Base-by-base conservation (phyloP, 1,140 invertebrate species). In the Cotesia typhae region DNA sequence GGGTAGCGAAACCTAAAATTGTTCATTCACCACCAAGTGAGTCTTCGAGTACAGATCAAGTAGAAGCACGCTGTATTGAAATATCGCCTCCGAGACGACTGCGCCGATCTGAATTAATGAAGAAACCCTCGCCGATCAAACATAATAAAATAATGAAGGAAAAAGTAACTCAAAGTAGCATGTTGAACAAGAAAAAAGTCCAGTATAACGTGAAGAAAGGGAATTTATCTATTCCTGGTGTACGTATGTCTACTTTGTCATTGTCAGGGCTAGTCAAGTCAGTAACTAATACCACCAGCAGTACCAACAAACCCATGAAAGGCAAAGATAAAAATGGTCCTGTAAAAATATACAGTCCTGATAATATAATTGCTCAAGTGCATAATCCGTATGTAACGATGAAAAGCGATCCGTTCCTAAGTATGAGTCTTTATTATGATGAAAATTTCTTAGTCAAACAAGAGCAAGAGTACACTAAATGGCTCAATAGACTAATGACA, bases 401-500 rank as follows among this genome's bases (percentile, higher is more conserved):
- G 28, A 91, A 90, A 4, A 83, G 89, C 12, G 91, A 93, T 87
- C 93, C 92, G 5, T 94, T 77, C 73, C 85, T 10, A 76, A 77
- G 47, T 83, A 89, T 9, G 28, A 90, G 89, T 3, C 88, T 92
- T 79, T 94, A 93, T 79, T 92, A 94, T 81, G 93, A 95, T 83
- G 92, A 94, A 76, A 87, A 90, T 78, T 95, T 94, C 87, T 89
- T 96, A 9, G 89, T 92, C 61, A 91, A 92, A 73, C 94, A 96
- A 82, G 93, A 95, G 84, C 84, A 86, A 0, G 92, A 94, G 74
- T 96, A 97, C 77, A 93, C 92, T 74, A 92, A 93, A 74, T 97
- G 95, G 95, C 83, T 97, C 0, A 97, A 97, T 84, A 93, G 92
- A 67, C 86, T 97, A 41, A 84, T 98, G 1, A 95, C 94, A 3